Percentiles rank a stretch among this genome's conserved stretches.
phyloP scores from a whole-genome alignment of 2,113 vertebrate species.

The Galeopterus variegatus region DNA sequence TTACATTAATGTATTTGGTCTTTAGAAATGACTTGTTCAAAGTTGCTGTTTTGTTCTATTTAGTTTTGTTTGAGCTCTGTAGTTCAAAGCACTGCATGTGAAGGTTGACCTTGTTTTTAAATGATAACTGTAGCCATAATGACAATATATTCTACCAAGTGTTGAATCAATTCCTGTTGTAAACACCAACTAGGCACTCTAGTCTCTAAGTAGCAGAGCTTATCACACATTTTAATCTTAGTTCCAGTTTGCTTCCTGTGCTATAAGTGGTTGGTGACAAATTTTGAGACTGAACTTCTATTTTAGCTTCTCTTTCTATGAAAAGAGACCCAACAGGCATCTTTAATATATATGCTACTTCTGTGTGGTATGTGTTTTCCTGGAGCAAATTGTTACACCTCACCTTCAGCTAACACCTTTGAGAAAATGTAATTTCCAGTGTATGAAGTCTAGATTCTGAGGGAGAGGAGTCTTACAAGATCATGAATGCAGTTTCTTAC shows the following conservation, averaged over 20 bases:
- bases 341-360: not conserved
- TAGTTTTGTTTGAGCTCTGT: not conserved
- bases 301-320: conserved; percentile 58
- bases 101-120: not conserved
- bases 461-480: not conserved
- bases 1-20: not conserved
- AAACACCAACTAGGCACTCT: not conserved
- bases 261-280: not conserved
- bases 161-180: not conserved
- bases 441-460: not conserved
- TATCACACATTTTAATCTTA: not conserved
- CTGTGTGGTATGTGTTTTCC: not conserved
- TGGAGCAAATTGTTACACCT: not conserved
- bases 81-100: not conserved
- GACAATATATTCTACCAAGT: too few species aligned
- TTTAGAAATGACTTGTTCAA: not conserved
- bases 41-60: not conserved
- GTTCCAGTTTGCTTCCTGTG: not conserved
- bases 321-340: not conserved
- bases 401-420: conserved; percentile 12
- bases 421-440: not conserved
- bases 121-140: not conserved
- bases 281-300: conserved; percentile 16
- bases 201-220: not conserved
- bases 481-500: not conserved